Base-by-base conservation (phyloP, 2,888 invertebrate genomes). In the Brachypalpus laphriformis region DNA sequence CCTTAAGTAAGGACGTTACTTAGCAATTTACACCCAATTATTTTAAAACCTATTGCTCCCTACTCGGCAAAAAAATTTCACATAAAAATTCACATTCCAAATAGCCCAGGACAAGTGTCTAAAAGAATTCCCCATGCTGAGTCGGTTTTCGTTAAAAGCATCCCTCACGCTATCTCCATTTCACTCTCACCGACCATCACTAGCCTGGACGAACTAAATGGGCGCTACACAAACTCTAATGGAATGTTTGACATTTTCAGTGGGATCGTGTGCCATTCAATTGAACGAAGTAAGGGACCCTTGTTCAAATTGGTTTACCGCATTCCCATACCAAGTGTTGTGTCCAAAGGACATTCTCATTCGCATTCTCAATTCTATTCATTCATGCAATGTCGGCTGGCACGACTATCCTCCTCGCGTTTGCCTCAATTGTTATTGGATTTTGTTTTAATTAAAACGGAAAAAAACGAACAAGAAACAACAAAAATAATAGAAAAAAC, bases 381-480 rank as follows among this genome's bases (percentile, higher is more conserved):
- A 78, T 78, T 83, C 59, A 34, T 49, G 56, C 83, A 78, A 78
- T 75, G 66, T 28, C 78, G 34, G 28, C 77, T 68, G 45, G 28
- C 63, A 28, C 25, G 72, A 54, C 18, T 70, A 45, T 54, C 54
- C 40, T 61, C 25, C 14, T 31, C 63, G 31, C 31, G 57, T 61
- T 34, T 57, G 57, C 37, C 70, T 80, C 75, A 85, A 85, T 85
- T 85, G 80, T 85, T 85, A 85, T 85, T 85, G 83, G 83, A 85
- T 85, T 85, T 85, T 85, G 83, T 80, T 85, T 85, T 85, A 85
- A 85, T 85, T 85, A 85, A 85, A 85, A 77, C 65, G 71, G 57
- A 68, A 71, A 70, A 80, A 59, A 68, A 65, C 25, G 25, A 57
- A 77, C 59, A 25, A 66, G 28, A 31, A 51, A 49, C n/a, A 11